Conservation (phyloP, 2,113 vertebrate genomes). For the Plestiodon gilberti region DNA sequence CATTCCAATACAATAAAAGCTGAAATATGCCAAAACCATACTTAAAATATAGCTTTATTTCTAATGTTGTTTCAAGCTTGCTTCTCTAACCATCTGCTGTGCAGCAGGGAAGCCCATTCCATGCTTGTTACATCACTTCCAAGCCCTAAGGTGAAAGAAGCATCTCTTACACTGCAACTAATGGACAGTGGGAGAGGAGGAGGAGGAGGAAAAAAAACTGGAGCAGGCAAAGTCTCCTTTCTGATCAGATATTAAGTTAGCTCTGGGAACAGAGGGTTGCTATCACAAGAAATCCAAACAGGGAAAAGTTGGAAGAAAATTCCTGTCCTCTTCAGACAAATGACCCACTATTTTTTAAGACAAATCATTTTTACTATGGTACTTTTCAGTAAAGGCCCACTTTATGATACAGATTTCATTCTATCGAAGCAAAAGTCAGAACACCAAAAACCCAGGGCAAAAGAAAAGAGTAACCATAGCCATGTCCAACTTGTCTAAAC, state of each 20-base stretch:
- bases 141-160: not conserved
- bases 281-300: not conserved
- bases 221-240: not conserved
- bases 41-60: not conserved
- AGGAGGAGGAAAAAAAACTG: not conserved
- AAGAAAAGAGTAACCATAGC: not conserved
- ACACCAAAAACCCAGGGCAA: not conserved
- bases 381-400: not conserved
- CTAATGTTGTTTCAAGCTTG: not conserved
- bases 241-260: not conserved
- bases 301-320: not conserved
- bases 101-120: not conserved
- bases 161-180: not conserved
- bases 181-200: not conserved
- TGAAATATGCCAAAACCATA: no score
- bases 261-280: not conserved
- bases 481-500: not conserved
- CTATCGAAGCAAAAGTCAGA: not conserved
- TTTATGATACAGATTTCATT: not conserved
- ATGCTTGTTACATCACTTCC: not conserved
- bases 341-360: not conserved
- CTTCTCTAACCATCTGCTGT: not conserved
- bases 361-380: not conserved
- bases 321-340: not conserved
- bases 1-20: no score